These are phyloP conservation scores for Acropora tenuis DNA, from an alignment of 64 coral and sea anemone genomes.

Conservation along the genomic window DNA sequence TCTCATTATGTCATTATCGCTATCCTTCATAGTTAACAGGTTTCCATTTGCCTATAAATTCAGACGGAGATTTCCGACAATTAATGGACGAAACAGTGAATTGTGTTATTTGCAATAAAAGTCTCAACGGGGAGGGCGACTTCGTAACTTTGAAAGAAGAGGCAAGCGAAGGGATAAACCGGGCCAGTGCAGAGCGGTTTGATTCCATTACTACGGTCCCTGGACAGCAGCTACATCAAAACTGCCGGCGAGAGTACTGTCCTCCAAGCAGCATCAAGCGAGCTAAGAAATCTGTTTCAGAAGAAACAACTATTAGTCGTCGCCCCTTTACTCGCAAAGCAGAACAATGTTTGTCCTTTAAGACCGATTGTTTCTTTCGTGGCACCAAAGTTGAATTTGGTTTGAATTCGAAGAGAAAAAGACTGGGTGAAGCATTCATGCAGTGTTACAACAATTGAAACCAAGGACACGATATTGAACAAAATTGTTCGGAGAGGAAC, in stretches of 20 bases:
- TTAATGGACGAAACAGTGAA: neutral
- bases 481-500: slow-evolving; percentile 43
- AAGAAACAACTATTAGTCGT: neutral
- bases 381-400: slow-evolving; percentile 37
- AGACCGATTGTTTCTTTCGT: slow-evolving; percentile 62
- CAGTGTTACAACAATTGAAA: slow-evolving; percentile 57
- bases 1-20: slow-evolving; percentile 6
- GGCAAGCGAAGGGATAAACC: slow-evolving; percentile 47
- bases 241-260: slow-evolving; percentile 22
- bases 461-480: slow-evolving; percentile 54
- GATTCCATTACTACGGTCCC: slow-evolving; percentile 19
- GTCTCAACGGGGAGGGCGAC: neutral
- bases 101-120: slow-evolving; percentile 33
- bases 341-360: slow-evolving; percentile 46
- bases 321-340: slow-evolving; percentile 17
- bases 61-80: neutral
- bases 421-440: slow-evolving; percentile 35
- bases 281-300: neutral
- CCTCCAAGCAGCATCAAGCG: neutral
- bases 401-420: slow-evolving; percentile 12
- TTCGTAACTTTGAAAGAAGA: slow-evolving; percentile 17
- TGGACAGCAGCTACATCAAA: slow-evolving; percentile 35
- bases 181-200: slow-evolving; percentile 21
- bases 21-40: slow-evolving; percentile 5
- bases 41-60: neutral